These are phyloP conservation scores for Charadrius vociferus DNA, from an alignment of 2,113 vertebrate genomes.

Conservation along the genomic window DNA sequence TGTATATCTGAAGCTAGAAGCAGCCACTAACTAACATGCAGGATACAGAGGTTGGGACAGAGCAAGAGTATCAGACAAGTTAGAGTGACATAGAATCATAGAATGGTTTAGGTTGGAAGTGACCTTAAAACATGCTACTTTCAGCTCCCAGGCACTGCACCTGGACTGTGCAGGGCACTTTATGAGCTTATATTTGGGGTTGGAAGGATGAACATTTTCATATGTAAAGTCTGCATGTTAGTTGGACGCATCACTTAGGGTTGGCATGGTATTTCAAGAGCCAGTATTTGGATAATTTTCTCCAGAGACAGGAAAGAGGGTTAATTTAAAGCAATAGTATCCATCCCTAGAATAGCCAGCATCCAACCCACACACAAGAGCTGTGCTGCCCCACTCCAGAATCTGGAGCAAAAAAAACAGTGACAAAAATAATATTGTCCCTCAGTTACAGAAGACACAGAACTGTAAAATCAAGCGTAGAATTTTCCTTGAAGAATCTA, in stretches of 20 bases:
- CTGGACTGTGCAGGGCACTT: neutral
- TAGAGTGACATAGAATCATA: neutral
- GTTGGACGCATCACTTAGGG: neutral
- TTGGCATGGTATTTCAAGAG: neutral
- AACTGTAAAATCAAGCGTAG: neutral
- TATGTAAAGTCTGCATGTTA: neutral
- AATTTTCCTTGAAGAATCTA: neutral
- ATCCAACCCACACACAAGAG: neutral
- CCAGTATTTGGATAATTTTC: neutral
- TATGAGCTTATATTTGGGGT: neutral
- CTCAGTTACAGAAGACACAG: neutral
- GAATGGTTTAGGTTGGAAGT: too few species aligned
- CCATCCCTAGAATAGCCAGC: neutral
- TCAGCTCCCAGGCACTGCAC: neutral
- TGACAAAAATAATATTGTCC: neutral
- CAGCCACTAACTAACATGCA: neutral
- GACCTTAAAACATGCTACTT: neutral
- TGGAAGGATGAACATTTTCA: neutral
- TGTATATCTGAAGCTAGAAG: neutral
- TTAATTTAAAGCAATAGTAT: neutral
- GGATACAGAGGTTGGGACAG: neutral
- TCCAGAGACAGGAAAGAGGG: neutral
- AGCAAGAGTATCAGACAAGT: neutral
- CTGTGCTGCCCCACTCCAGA: neutral
- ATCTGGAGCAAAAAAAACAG: neutral